Base-by-base conservation (phyloP, 1,140 invertebrate genomes). In the Lordiphosa stackelbergi region DNA sequence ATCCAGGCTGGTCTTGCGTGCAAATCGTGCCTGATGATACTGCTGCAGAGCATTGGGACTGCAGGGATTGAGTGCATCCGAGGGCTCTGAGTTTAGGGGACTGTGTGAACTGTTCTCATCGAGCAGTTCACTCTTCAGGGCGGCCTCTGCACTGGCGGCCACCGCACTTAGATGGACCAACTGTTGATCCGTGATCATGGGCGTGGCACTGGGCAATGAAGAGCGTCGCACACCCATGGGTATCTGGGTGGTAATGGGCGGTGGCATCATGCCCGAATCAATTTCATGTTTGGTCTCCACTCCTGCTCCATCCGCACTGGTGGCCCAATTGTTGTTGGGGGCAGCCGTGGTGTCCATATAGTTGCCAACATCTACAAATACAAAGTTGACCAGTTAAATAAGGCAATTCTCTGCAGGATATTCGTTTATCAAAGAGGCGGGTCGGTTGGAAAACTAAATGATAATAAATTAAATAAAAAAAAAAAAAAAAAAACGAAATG, bases 41-140 rank as follows among this genome's bases (percentile, higher is more conserved):
- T 78, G 75, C 51, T 86, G 63, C 37, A 74, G 16, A 1, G 66
- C 66, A 28, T 56, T 86, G 1, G 84, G 81, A 12, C 78, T 83
- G 19, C 66, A 71, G 3, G 78, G 71, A 12, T 83, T 87, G 2
- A 73, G 51, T 2, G 65, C 41, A 34, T 73, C 77, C 9, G 74
- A 55, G 0, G 59, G 48, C 0, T 85, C 79, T 0, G 88, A 87
- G 16, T 88, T 88, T 5, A 89, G 60, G 22, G 91, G 86, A 41
- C 90, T 91, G 54, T 89, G 90, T 48, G 93, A 91, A 62, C 91
- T 93, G 56, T 90, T 91, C 56, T 94, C 93, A 72, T 94, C 93
- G 1, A 92, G 78, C 2, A 91, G 88, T 86, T 94, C 93, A 36
- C 92, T 93, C 78, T 94, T 94, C 12, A 94, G 53, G 85, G 88